Conservation (phyloP, 2,888 invertebrate species). For the Thysanoteuthis rhombus region DNA sequence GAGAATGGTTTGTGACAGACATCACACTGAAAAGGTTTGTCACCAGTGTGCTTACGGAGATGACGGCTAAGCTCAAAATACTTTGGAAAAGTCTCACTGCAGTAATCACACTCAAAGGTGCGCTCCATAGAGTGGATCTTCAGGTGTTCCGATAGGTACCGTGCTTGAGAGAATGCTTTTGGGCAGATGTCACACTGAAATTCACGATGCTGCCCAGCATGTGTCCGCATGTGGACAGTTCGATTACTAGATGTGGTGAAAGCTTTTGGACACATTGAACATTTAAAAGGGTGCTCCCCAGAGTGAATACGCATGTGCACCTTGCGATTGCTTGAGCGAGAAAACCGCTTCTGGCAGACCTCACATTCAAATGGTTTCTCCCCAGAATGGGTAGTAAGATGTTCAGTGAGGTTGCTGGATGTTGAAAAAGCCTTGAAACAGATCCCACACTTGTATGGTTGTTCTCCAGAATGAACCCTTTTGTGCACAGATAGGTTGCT, state of each 20-base stretch:
- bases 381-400: constrained; percentile 25
- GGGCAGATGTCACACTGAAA: constrained; percentile 19
- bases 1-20: constrained; percentile 23
- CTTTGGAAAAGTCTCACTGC: constrained; percentile 16
- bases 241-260: constrained; percentile 16
- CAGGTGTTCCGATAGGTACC: constrained; percentile 13
- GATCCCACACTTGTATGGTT: constrained; percentile 24
- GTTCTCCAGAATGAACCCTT: constrained; percentile 25
- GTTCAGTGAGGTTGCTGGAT: constrained; percentile 1
- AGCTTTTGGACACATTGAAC: constrained; percentile 27
- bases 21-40: constrained; percentile 27
- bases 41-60: constrained; percentile 19
- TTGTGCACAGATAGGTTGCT: constrained; percentile 19
- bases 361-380: constrained; percentile 26
- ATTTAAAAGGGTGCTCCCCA: constrained; percentile 20
- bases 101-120: constrained; percentile 22
- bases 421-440: constrained; percentile 26
- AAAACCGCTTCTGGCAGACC: constrained; percentile 16
- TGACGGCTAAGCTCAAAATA: constrained; percentile 1
- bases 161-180: not conserved
- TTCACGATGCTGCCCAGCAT: constrained; percentile 1
- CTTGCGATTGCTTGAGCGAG: not conserved
- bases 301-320: constrained; percentile 24
- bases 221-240: constrained; percentile 26
- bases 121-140: constrained; percentile 17